These are phyloP conservation scores for Cotesia congregata DNA, from an alignment of 2,888 invertebrate species.

Conservation along the genomic window DNA sequence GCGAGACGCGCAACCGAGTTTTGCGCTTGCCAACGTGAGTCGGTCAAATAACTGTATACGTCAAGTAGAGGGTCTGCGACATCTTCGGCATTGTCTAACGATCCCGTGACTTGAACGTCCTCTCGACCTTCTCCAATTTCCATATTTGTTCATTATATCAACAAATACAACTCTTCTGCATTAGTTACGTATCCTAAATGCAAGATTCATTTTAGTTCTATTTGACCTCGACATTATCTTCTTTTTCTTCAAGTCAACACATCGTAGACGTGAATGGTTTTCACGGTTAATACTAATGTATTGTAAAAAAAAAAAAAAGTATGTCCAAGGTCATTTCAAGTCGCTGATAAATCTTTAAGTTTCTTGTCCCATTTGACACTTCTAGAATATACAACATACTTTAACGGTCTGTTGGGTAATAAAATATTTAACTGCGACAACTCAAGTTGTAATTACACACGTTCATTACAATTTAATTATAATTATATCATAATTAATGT, in stretches of 20 bases:
- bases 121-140: constrained; percentile 41
- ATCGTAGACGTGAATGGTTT: not conserved
- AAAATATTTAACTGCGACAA: not conserved
- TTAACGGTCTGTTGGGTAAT: not conserved
- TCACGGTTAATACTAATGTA: not conserved
- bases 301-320: not conserved
- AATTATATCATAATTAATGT: not conserved
- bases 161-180: constrained; percentile 17
- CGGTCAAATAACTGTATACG: constrained; percentile 69
- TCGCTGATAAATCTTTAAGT: not conserved
- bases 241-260: not conserved
- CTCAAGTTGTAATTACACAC: not conserved
- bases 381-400: not conserved
- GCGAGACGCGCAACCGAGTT: constrained; percentile 41
- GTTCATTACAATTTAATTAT: not conserved
- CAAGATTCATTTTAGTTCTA: constrained; percentile 22
- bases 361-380: not conserved
- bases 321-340: not conserved
- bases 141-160: constrained; percentile 41
- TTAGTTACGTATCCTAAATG: constrained; percentile 2
- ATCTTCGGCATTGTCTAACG: constrained; percentile 58
- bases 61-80: constrained; percentile 64
- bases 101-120: constrained; percentile 9
- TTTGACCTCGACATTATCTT: constrained; percentile 17
- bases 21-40: constrained; percentile 59